These are phyloP conservation scores for rat (Rattus norvegicus) DNA, from an alignment of 2,113 vertebrate species.

Conservation along the genomic window DNA sequence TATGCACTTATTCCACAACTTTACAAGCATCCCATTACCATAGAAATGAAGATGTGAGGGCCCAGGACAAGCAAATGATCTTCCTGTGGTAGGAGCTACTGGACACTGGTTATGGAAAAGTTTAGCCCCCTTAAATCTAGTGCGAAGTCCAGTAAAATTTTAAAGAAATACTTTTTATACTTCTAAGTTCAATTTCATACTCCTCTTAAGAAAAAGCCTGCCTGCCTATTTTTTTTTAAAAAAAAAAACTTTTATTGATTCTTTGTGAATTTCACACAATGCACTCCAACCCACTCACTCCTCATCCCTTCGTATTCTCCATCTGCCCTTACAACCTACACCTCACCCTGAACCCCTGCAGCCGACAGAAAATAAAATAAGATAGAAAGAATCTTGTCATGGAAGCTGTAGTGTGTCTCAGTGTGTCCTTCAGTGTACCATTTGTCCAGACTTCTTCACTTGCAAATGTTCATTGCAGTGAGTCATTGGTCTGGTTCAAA, in stretches of 20 bases:
- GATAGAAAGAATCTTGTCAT: background rate
- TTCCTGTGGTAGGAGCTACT: background rate
- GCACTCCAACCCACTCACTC: background rate
- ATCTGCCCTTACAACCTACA: too few species aligned
- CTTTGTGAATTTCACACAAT: background rate
- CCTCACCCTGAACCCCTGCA: too few species aligned
- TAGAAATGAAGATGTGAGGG: background rate
- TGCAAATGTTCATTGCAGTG: background rate
- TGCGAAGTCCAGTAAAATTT: conserved; percentile 6
- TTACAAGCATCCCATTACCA: background rate
- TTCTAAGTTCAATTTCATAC: background rate
- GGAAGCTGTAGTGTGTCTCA: background rate
- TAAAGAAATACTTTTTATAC: background rate
- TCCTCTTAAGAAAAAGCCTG: conserved; percentile 7
- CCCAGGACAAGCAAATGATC: background rate
- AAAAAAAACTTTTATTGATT: background rate
- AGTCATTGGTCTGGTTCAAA: background rate
- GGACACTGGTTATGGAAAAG: background rate
- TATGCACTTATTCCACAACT: background rate
- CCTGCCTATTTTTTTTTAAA: background rate
- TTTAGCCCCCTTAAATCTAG: background rate
- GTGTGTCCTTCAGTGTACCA: too few species aligned
- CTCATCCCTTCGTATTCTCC: too few species aligned
- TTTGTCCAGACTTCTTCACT: too few species aligned
- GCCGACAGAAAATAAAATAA: background rate